Base-by-base conservation (phyloP, 37 sponge, comb jelly and placozoan genomes). In the Theonella swinhoei region DNA sequence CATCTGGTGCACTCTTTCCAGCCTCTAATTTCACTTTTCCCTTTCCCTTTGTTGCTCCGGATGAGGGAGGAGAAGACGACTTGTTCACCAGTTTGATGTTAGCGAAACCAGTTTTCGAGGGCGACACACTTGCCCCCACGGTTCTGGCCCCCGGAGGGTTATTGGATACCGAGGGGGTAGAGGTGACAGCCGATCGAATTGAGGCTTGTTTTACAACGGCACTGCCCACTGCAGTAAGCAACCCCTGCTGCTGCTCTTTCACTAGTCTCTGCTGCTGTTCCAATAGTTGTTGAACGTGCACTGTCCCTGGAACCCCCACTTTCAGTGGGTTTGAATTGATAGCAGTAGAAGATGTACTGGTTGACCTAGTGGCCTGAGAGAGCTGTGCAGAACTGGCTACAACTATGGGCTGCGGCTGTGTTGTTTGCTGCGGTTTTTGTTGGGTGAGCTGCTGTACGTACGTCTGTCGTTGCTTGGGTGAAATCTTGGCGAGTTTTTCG, bases 401-500 rank as follows among this genome's bases (percentile, higher is more conserved):
- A n/a, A n/a, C n/a, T n/a, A n/a, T n/a, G n/a, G n/a, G 77, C 31
- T 62, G 62, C 69, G 25, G 69, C 29, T 25, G 69, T 5, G 25
- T 31, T 58, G 29, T n/a, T 36, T 65, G 68, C 62, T 74, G 64
- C 67, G 24, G 36, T 42, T 70, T 72, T 54, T 66, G 67, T 0
- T 43, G 14, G 61, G 67, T 63, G 31, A 74, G 22, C 26, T 87
- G 80, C 35, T 82, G 77, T 0, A 77, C 32, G 39, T 83, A 88
- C 22, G 77, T 25, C 19, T 64, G 0, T 54, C 59, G 82, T 78
- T 88, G 87, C 59, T 84, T 80, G 0, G 61, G 77, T 9, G 89
- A 43, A 14, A 88, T 54, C 30, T 82, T 78, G 60, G 77, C 63
- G n/a, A 76, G 36, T 71, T 85, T 77, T 25, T 85, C 77, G 4